Conservation (phyloP, 2,888 invertebrate species). For the Ligdia adustata region DNA sequence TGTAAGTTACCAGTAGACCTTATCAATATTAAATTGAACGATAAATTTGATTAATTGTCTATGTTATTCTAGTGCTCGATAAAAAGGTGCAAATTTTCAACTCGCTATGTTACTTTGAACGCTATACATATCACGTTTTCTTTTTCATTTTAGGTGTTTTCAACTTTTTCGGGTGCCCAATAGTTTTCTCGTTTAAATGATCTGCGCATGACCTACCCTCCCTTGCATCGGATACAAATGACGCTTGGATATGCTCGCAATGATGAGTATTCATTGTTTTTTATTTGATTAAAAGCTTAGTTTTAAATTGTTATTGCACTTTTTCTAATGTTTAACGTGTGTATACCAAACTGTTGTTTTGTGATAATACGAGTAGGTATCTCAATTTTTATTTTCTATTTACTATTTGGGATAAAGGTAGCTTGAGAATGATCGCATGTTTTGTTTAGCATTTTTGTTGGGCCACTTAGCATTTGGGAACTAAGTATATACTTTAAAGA, state of each 20-base stretch:
- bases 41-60: background rate
- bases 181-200: conserved; percentile 84
- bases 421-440: background rate
- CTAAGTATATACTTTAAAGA: too few relatives aligned
- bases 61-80: conserved; percentile 1
- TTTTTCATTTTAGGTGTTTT: conserved; percentile 84
- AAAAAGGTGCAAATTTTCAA: conserved; percentile 55
- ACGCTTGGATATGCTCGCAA: conserved; percentile 82
- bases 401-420: background rate
- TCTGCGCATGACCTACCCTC: conserved; percentile 70
- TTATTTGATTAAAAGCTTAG: conserved; percentile 63
- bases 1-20: too few relatives aligned
- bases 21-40: background rate
- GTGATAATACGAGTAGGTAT: conserved; percentile 15
- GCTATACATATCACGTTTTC: conserved; percentile 78
- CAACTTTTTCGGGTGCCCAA: conserved; percentile 84
- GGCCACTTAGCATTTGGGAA: too few relatives aligned
- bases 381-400: background rate
- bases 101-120: conserved; percentile 41
- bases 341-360: conserved; percentile 31
- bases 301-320: conserved; percentile 49
- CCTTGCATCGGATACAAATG: conserved; percentile 65
- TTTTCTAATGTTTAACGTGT: conserved; percentile 41
- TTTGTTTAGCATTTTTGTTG: background rate
- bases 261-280: conserved; percentile 82